Percentiles rank a stretch among this genome's conserved stretches.
Conservation (phyloP, 2,888 invertebrate genomes). For the Drosophila yooni region DNA sequence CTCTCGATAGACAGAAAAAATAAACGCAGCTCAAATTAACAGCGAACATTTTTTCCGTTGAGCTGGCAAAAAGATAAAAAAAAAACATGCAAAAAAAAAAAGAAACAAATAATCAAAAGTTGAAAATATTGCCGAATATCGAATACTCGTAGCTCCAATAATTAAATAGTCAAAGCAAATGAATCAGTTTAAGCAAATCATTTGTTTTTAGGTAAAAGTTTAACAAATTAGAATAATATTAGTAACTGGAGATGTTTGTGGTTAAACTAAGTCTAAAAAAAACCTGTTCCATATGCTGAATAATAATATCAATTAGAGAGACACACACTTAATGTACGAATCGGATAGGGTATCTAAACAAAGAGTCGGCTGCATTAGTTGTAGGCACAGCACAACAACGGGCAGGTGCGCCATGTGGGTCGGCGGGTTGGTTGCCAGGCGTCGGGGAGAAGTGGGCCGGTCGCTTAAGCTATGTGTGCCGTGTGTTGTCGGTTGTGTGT, state of each 20-base stretch:
- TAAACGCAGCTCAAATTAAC: slow-evolving; percentile 37
- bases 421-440: slow-evolving; percentile 3
- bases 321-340: background rate
- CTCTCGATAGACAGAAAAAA: background rate
- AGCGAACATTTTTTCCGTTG: slow-evolving; percentile 20
- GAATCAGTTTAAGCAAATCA: background rate
- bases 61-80: slow-evolving; percentile 38
- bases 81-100: background rate
- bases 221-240: background rate
- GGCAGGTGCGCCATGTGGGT: slow-evolving; percentile 47
- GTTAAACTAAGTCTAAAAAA: background rate
- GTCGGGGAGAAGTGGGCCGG: slow-evolving; percentile 30
- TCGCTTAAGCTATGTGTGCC: slow-evolving; percentile 29
- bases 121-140: background rate
- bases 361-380: slow-evolving; percentile 42
- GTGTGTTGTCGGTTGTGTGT: slow-evolving; percentile 23
- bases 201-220: background rate
- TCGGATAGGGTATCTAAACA: slow-evolving; percentile 28
- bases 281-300: background rate
- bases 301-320: background rate
- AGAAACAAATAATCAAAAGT: slow-evolving; percentile 8
- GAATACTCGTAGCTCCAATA: background rate
- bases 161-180: background rate
- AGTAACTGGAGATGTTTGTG: background rate
- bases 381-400: slow-evolving; percentile 30